Conservation (phyloP, 1,140 invertebrate species). For the Drosophila micromelanica region DNA sequence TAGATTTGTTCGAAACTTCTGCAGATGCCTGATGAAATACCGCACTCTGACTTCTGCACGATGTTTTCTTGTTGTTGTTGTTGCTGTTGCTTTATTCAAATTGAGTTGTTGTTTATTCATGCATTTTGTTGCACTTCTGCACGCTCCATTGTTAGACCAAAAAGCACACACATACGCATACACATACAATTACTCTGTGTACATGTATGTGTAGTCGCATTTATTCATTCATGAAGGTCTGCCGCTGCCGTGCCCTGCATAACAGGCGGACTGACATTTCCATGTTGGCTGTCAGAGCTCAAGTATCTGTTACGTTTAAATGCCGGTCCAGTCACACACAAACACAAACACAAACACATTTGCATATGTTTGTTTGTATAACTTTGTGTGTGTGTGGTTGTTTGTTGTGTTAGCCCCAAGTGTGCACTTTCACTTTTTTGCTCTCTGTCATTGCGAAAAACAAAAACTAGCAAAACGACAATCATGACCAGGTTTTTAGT, state of each 20-base stretch:
- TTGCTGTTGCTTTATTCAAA: constrained; percentile 76
- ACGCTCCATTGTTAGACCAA: constrained; percentile 65
- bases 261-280: constrained; percentile 61
- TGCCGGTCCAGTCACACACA: constrained; percentile 53
- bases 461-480: constrained; percentile 78
- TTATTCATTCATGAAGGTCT: constrained; percentile 55
- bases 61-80: too few relatives aligned
- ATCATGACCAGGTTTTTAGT: constrained; percentile 52
- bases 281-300: constrained; percentile 58
- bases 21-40: constrained; percentile 41
- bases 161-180: constrained; percentile 22
- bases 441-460: constrained; percentile 32
- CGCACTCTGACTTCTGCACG: constrained; percentile 18
- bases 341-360: constrained; percentile 14
- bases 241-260: constrained; percentile 14
- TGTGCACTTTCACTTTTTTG: constrained; percentile 77
- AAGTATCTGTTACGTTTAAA: constrained; percentile 80
- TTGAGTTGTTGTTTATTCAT: constrained; percentile 82
- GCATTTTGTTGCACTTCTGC: constrained; percentile 77
- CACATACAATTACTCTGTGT: neutral
- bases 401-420: constrained; percentile 35
- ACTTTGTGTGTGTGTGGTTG: constrained; percentile 15
- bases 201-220: constrained; percentile 26
- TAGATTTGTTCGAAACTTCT: constrained; percentile 22
- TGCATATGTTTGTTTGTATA: constrained; percentile 11